Conservation (phyloP, 2,113 vertebrate genomes). For the Prunella fulvescens region DNA sequence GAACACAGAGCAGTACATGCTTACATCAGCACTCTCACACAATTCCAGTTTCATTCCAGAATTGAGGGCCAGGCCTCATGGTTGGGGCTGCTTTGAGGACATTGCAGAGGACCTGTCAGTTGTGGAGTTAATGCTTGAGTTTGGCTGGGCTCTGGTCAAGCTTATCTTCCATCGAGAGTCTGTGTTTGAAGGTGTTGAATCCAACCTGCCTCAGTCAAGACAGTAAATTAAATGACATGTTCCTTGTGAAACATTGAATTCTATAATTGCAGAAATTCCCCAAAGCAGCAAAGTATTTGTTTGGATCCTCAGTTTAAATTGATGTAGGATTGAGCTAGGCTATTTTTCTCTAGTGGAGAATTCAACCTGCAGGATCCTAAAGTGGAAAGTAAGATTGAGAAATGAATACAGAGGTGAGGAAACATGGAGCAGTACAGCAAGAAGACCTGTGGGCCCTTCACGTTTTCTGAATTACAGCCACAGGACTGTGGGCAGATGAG, state of each 20-base stretch:
- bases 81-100: neutral
- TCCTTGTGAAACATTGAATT: neutral
- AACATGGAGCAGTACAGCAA: neutral
- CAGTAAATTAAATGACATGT: neutral
- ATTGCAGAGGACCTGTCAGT: neutral
- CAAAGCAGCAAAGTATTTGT: neutral
- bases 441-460: neutral
- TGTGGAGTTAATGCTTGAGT: neutral
- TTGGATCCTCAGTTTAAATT: neutral
- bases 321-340: neutral
- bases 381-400: neutral
- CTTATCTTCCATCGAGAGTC: neutral
- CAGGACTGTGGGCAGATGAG: neutral
- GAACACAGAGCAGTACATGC: neutral
- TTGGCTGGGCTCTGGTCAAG: neutral
- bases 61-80: neutral
- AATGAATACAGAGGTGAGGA: neutral
- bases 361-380: neutral
- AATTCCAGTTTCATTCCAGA: neutral
- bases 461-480: neutral
- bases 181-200: neutral
- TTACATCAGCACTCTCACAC: neutral
- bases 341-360: neutral
- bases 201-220: neutral
- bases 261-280: neutral